Percentiles rank a stretch among this genome's conserved stretches.
phyloP scores from a whole-genome alignment of 2,113 vertebrate species.

The Chaenogobius annularis region DNA sequence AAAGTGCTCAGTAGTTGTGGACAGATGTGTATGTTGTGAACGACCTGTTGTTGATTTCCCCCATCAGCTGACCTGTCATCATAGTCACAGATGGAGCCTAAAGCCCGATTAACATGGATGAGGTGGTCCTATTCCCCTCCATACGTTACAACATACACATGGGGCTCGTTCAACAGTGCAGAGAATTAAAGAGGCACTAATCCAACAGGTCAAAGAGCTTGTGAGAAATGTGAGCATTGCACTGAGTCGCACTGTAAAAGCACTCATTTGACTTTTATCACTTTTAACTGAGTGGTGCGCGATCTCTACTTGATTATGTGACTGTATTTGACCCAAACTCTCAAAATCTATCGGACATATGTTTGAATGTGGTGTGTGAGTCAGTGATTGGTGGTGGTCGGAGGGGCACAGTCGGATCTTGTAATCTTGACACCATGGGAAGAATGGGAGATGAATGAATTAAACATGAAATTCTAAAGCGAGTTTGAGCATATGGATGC shows the following conservation, averaged over 20 bases:
- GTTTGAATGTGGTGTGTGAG: background rate
- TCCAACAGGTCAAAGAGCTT: constrained; percentile 37
- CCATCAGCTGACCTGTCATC: constrained; percentile 62
- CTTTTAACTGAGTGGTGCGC: background rate
- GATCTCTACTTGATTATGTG: too few species aligned
- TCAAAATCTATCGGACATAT: too few species aligned
- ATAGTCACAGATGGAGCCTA: constrained; percentile 44
- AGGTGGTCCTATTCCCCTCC: constrained; percentile 38
- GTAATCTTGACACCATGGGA: too few species aligned
- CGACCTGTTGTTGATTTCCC: constrained; percentile 63
- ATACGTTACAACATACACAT: constrained; percentile 14
- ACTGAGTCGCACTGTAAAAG: background rate
- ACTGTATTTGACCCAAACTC: too few species aligned
- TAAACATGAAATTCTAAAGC: background rate
- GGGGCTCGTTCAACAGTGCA: background rate
- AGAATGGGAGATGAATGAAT: background rate
- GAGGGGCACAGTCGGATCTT: background rate
- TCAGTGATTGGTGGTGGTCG: background rate
- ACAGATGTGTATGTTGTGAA: constrained; percentile 43
- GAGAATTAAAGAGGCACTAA: constrained; percentile 28
- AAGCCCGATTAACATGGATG: constrained; percentile 80
- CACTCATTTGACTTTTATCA: background rate
- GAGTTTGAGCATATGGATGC: background rate
- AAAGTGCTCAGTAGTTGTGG: background rate
- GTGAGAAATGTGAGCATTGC: background rate